These are phyloP conservation scores for Dicycla oo DNA, from an alignment of 2,888 invertebrate species.

Conservation along the genomic window DNA sequence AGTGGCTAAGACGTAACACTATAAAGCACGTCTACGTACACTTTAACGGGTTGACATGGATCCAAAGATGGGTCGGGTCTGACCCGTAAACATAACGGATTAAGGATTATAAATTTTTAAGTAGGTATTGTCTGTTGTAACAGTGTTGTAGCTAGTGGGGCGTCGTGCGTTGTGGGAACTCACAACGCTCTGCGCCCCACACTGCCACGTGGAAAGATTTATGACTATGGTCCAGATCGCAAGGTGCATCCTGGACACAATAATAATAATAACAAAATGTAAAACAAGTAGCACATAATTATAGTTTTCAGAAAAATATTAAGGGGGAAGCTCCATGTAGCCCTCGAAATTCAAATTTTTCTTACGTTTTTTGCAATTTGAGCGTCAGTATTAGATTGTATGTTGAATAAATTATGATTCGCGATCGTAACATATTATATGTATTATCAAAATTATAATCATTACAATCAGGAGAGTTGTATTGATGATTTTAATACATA, in stretches of 20 bases:
- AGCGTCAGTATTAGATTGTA: no score
- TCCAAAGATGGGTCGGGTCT: slow-evolving; percentile 57
- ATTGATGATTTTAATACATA: no score
- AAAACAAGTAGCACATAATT: neutral
- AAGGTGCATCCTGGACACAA: neutral
- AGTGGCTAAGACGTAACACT: slow-evolving; percentile 53
- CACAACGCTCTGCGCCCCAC: no score
- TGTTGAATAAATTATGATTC: no score
- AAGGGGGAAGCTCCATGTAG: no score
- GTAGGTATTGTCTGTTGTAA: slow-evolving; percentile 52
- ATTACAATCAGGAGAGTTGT: no score
- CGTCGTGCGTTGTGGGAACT: neutral
- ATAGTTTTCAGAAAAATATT: neutral
- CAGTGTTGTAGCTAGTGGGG: slow-evolving; percentile 18
- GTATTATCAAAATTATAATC: no score
- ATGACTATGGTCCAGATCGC: neutral
- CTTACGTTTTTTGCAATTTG: no score
- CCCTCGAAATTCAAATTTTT: no score
- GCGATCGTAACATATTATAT: no score
- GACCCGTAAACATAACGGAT: slow-evolving; percentile 60
- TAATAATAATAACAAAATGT: neutral
- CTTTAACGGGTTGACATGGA: slow-evolving; percentile 57
- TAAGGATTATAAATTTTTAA: slow-evolving; percentile 66
- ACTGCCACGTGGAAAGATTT: slow-evolving; percentile 3
- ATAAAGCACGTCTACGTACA: slow-evolving; percentile 44